Evolutionary conservation across 30 jellyfish, hydroid and myxozoan genomes (phyloP).

Genomic region (Aurelia aurita complex sp. Pacific): DNA sequence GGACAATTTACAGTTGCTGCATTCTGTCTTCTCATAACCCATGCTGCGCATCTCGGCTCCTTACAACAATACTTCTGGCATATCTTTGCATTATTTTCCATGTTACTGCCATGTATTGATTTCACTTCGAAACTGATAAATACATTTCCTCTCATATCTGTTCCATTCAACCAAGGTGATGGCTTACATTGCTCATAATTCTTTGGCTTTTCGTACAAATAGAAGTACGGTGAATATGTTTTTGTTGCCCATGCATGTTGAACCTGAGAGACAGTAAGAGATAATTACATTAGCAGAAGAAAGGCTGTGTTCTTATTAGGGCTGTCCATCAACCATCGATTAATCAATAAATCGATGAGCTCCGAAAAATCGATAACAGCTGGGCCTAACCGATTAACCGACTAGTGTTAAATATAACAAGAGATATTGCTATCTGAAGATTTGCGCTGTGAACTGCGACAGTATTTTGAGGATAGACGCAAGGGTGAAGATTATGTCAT

Average conservation of each 20-base stretch:
- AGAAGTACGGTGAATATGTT: conserved; percentile 94
- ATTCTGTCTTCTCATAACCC: conserved; percentile 92
- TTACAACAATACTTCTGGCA: conserved; percentile 98
- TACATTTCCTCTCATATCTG: conserved; percentile 97
- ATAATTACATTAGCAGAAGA: too few species aligned
- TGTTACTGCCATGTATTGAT: conserved; percentile 94
- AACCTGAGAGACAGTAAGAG: conserved; percentile 28
- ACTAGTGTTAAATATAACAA: too few species aligned
- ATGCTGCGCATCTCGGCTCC: conserved; percentile 98
- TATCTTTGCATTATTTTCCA: conserved; percentile 97
- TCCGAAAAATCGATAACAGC: too few species aligned
- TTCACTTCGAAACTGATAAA: conserved; percentile 97
- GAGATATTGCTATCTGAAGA: too few species aligned
- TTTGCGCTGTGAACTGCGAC: too few species aligned
- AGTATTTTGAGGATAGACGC: too few species aligned
- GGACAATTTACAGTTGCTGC: conserved; percentile 97
- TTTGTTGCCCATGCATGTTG: conserved; percentile 99
- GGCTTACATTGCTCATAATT: conserved; percentile 95
- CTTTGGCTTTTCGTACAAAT: conserved; percentile 97
- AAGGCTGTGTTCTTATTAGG: too few species aligned
- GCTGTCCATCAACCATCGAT: too few species aligned
- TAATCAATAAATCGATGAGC: too few species aligned
- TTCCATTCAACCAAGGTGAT: conserved; percentile 95
- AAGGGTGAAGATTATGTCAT: too few species aligned
- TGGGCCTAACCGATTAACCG: too few species aligned